Conservation (phyloP, 2,797 vertebrate species). For the Zenarchopterus dispar region DNA sequence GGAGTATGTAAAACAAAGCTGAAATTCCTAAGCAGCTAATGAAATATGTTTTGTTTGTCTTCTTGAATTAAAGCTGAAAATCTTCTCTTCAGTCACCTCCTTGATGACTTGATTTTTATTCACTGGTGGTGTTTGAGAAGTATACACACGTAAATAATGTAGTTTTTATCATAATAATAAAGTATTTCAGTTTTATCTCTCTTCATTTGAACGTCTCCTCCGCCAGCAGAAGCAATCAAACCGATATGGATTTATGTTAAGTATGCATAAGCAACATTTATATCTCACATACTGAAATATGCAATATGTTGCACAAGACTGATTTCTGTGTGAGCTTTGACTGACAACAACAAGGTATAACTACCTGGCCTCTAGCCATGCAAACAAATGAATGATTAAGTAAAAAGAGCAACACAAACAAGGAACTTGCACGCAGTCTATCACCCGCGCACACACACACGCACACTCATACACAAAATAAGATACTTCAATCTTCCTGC, state of each 20-base stretch:
- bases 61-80: conserved; percentile 1
- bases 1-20: not conserved
- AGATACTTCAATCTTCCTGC: conserved; percentile 53
- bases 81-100: not conserved
- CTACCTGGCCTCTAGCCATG: conserved; percentile 11
- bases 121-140: not conserved
- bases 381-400: conserved; percentile 43
- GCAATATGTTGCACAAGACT: not conserved
- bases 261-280: not conserved
- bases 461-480: conserved; percentile 40
- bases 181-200: not conserved
- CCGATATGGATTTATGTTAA: not conserved
- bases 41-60: not conserved
- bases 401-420: conserved; percentile 54
- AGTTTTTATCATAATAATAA: not conserved
- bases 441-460: conserved; percentile 6
- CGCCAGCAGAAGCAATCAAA: not conserved
- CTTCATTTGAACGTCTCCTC: not conserved
- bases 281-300: not conserved
- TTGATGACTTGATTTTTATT: not conserved
- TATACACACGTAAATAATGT: not conserved
- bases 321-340: conserved; percentile 6
- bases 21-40: not conserved
- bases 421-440: conserved; percentile 16
- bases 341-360: conserved; percentile 15